Evolutionary conservation across 2,113 vertebrate species (phyloP).

Genomic region (Ammodytes dubius): DNA sequence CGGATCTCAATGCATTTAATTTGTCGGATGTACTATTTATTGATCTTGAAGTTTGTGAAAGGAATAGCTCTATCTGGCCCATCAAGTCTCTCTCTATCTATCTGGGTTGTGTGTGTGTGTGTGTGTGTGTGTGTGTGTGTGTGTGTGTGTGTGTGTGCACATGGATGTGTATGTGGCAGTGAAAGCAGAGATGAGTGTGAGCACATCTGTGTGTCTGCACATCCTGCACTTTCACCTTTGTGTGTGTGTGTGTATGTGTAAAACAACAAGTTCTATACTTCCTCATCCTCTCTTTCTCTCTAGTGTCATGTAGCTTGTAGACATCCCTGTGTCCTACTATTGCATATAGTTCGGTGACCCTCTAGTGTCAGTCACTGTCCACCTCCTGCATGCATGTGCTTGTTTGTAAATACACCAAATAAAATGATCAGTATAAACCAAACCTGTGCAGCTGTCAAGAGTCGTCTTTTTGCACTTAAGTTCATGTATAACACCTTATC

Average conservation of each 20-base stretch:
- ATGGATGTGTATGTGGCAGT: conserved; percentile 47
- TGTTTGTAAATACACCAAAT: conserved; percentile 89
- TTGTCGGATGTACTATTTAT: conserved; percentile 79
- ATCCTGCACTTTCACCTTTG: conserved; percentile 70
- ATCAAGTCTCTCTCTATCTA: conserved; percentile 69
- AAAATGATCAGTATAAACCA: conserved; percentile 79
- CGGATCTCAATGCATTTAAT: conserved; percentile 63
- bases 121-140: conserved; percentile 7
- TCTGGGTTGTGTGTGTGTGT: conserved; percentile 54
- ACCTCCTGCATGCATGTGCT: conserved; percentile 88
- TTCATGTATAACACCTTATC: not conserved
- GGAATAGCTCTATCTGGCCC: conserved; percentile 61
- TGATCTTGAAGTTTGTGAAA: conserved; percentile 63
- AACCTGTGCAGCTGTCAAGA: conserved; percentile 23
- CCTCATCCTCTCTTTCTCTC: conserved; percentile 50
- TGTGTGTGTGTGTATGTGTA: conserved; percentile 55
- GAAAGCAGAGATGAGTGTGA: conserved; percentile 61
- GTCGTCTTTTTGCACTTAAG: not conserved
- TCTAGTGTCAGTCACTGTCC: conserved; percentile 79
- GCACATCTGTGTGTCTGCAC: conserved; percentile 61
- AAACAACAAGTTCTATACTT: conserved; percentile 66
- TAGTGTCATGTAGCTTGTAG: conserved; percentile 82
- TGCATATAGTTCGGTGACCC: conserved; percentile 76
- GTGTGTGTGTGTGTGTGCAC: conserved; percentile 22
- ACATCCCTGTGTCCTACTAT: conserved; percentile 73